Percentiles rank a stretch among this genome's conserved stretches.
phyloP scores from a whole-genome alignment of 2,888 invertebrate genomes.

The Troglohyphantes excavatus region DNA sequence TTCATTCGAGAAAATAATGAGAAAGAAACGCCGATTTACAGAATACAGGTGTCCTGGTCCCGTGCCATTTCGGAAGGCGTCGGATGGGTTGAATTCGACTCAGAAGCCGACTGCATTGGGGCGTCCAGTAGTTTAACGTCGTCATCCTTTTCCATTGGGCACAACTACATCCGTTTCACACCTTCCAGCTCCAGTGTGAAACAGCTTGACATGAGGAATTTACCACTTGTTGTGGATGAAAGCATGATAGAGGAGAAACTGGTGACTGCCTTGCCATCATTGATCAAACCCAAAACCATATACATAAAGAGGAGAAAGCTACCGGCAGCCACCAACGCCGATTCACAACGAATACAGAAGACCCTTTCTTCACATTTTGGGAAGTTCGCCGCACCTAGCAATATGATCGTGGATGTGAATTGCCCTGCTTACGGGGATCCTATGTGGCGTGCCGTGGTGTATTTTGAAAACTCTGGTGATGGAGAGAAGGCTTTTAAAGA shows the following conservation, averaged over 20 bases:
- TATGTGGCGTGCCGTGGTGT: constrained; percentile 45
- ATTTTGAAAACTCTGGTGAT: constrained; percentile 50
- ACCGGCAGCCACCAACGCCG: constrained; percentile 1
- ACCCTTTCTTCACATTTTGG: constrained; percentile 18
- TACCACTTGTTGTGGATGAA: constrained; percentile 30
- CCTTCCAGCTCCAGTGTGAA: constrained; percentile 15
- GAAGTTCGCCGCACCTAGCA: background rate
- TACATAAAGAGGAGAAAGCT: background rate
- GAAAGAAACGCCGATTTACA: constrained; percentile 31
- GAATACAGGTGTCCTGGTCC: constrained; percentile 40
- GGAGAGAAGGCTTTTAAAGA: constrained; percentile 24
- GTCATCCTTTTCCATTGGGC: constrained; percentile 26
- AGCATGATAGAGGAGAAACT: background rate
- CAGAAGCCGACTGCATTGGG: constrained; percentile 47
- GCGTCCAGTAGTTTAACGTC: constrained; percentile 51
- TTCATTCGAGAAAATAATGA: constrained; percentile 1
- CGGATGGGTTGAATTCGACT: constrained; percentile 53
- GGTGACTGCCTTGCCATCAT: background rate
- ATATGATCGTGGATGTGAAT: constrained; percentile 48
- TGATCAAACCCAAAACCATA: constrained; percentile 11
- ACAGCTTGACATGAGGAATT: constrained; percentile 51
- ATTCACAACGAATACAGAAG: constrained; percentile 4
- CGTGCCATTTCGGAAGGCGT: constrained; percentile 37
- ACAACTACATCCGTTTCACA: constrained; percentile 43
- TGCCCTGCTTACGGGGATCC: background rate